These are phyloP conservation scores for Fabriciana adippe DNA, from an alignment of 2,888 invertebrate species.

Conservation along the genomic window DNA sequence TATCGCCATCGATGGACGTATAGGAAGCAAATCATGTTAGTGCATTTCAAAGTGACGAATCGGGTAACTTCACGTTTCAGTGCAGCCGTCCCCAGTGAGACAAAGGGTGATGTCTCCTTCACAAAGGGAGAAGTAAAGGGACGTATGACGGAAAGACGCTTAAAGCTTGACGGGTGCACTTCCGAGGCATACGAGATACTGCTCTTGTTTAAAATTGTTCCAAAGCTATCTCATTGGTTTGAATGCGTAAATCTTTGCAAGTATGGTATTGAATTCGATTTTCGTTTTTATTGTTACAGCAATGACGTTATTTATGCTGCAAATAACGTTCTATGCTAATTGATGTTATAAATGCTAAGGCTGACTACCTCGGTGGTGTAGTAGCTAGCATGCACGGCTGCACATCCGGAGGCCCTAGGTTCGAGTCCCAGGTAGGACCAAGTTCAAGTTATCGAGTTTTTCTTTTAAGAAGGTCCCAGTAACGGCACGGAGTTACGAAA, in stretches of 20 bases:
- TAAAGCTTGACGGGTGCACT: conserved; percentile 36
- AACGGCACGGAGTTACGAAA: too few species aligned
- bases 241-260: background rate
- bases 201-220: conserved; percentile 1
- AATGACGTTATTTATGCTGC: too few species aligned
- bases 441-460: too few species aligned
- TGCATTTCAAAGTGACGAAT: conserved; percentile 28
- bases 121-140: conserved; percentile 31
- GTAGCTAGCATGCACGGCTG: too few species aligned
- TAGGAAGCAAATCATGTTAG: conserved; percentile 14
- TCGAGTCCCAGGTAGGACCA: too few species aligned
- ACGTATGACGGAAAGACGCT: conserved; percentile 37
- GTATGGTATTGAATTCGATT: too few species aligned
- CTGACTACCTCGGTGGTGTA: too few species aligned
- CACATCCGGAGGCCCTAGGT: too few species aligned
- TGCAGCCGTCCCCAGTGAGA: conserved; percentile 33
- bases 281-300: too few species aligned
- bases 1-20: conserved; percentile 3
- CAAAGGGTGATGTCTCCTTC: conserved; percentile 30
- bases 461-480: too few species aligned
- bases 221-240: background rate
- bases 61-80: conserved; percentile 36
- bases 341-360: too few species aligned
- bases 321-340: too few species aligned
- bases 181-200: conserved; percentile 28